phyloP scores from a whole-genome alignment of 2,888 invertebrate species.

The Chrysopilus asiliformis region DNA sequence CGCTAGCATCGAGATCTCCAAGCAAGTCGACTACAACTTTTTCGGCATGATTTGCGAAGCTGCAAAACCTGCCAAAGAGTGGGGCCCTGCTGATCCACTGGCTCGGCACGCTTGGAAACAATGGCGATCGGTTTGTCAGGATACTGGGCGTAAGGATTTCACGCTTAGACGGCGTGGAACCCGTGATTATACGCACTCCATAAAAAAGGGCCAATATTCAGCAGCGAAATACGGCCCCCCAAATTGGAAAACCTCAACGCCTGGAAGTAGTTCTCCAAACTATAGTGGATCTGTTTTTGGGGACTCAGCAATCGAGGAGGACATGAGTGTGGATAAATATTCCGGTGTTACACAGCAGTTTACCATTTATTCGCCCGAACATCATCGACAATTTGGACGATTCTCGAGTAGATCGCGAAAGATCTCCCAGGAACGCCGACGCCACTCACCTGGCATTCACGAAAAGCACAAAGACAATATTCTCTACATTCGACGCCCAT shows the following conservation, averaged over 20 bases:
- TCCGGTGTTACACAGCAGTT: conserved; percentile 30
- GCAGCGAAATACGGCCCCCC: conserved; percentile 15
- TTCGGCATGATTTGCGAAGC: conserved; percentile 37
- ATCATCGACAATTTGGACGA: conserved; percentile 14
- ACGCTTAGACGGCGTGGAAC: conserved; percentile 34
- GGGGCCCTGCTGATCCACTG: conserved; percentile 36
- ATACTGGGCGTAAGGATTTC: conserved; percentile 34
- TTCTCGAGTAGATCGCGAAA: conserved; percentile 25
- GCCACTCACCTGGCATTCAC: conserved; percentile 9
- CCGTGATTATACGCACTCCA: conserved; percentile 36
- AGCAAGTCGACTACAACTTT: conserved; percentile 37
- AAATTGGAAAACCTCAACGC: conserved; percentile 31
- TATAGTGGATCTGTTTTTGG: conserved; percentile 37
- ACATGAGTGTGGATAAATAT: conserved; percentile 35
- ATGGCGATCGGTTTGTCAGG: conserved; percentile 36
- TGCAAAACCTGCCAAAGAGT: conserved; percentile 36
- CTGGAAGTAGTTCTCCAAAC: conserved; percentile 35
- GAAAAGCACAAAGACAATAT: conserved; percentile 30
- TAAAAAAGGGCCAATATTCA: conserved; percentile 35
- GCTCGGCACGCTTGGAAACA: conserved; percentile 37
- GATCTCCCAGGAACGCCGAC: conserved; percentile 7
- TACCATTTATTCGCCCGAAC: conserved; percentile 20
- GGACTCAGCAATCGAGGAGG: conserved; percentile 36
- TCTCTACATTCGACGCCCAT: conserved; percentile 29
- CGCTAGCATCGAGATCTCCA: conserved; percentile 33